Evolutionary conservation across 2,888 invertebrate genomes (phyloP), one percentile per base, ranked within the genome.

Genomic region (Mechanitis messenoides): DNA sequence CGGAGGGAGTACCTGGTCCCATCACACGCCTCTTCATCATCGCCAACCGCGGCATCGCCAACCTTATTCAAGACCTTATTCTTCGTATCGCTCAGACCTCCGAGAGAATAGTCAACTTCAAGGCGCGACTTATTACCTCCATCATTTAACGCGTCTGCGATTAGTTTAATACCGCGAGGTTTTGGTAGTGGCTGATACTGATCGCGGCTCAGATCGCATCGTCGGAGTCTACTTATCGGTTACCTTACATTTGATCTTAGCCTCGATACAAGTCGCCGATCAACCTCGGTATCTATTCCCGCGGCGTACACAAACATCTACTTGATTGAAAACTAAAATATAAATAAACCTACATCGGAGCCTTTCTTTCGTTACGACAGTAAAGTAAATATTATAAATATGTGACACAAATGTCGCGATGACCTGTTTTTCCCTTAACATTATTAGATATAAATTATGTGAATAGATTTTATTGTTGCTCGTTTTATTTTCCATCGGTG

Each of bases 71-170:
- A 86, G 96, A 96, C 88, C 92, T 96, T 76, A 96, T 96, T 87
- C 92, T 96, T 82, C 96, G 96, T 85, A 92, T 96, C 84, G 96
- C 96, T 64, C 95, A 96, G 86, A 96, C 96, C 81, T 96, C 96
- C 83, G 96, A 96, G 89, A 93, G 95, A 87, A 94, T 96, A 91
- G 96, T 96, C 80, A 96, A 96, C 94, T 96, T 96, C 93, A 96
- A 96, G 92, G 96, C 96, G 83, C 93, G 96, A 91, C 92, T 96
- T 79, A 95, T 96, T 87, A 96, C 96, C 78, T 95, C 96, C 74
- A 94, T 96, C 87, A 96, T 96, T 90, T 96, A 96, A 92, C 69
- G 80, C 73, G 80, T 71, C 58, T 64, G 77, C 74, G 71, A 75
- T 72, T 85, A 83, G 84, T 81, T 76, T 81, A 85, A 78, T 63